Base-by-base conservation (phyloP, 2,113 vertebrate species). In the Equus quagga region DNA sequence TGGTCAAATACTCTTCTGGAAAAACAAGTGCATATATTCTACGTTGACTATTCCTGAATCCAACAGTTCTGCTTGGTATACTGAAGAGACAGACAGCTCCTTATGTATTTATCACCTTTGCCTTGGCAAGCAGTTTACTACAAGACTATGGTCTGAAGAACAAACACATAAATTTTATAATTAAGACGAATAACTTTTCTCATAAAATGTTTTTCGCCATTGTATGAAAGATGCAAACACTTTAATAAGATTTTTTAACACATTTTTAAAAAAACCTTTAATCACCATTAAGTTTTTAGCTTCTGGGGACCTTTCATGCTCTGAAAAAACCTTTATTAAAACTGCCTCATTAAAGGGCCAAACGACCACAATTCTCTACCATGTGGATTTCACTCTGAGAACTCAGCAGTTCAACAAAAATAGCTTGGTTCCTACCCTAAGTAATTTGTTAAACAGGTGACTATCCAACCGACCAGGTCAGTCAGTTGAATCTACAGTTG, bases 231-330 rank as follows among this genome's bases (percentile, higher is more conserved):
- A 44, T 24, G 3, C 49, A 46, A 90, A 18, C 21, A 51, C 26
- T 70, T 89, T 69, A 95, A 93, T 28, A 89, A 41, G 36, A 41
- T 41, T 31, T 85, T 46, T 93, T 44, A 79, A 93, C 69, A 60
- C 51, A 81, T 21, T 84, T 75, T 36, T 72, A 84, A 82, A 83
- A 87, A 93, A 28, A 91, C 3, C 31, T 76, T 64, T 64, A 64
- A 44, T 75, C n/a, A 64, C 54, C 21, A 49, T 6, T 56, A 33
- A 73, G n/a, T 11, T 36, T 69, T 75, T 83, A 73, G 54, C 46
- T 46, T 70, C 19, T 60, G 17, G n/a, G 7, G 64, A 58, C 14
- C 49, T 54, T 19, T 36, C 23, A 44, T 21, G 51, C 24, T 79
- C 23, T 12, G 44, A 5, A 17, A 78, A 33, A 13, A 64, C 1